These are phyloP conservation scores for Monochamus alternatus DNA, from an alignment of 2,888 invertebrate species.

Conservation along the genomic window DNA sequence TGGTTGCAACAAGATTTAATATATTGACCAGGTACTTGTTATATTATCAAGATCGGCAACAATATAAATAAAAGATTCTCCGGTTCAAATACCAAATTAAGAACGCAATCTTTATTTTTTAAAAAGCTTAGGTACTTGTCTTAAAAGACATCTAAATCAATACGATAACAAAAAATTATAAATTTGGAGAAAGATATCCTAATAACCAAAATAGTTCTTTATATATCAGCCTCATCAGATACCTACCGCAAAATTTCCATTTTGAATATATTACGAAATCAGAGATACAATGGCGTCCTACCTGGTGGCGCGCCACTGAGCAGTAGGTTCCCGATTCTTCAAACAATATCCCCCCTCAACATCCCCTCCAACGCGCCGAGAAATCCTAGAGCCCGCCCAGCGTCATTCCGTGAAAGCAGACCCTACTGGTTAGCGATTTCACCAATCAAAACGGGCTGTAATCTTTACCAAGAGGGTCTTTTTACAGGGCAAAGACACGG, in stretches of 20 bases:
- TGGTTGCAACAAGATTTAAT: too few relatives aligned
- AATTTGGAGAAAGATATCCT: neutral
- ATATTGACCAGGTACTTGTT: too few relatives aligned
- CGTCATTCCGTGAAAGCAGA: slow-evolving; percentile 42
- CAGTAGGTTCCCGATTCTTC: slow-evolving; percentile 38
- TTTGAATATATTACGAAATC: slow-evolving; percentile 43
- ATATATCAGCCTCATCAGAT: neutral
- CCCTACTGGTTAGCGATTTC: slow-evolving; percentile 58
- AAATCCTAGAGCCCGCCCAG: slow-evolving; percentile 45
- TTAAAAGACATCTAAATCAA: too few relatives aligned
- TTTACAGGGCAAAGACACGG: slow-evolving; percentile 61
- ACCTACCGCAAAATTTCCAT: slow-evolving; percentile 31
- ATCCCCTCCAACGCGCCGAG: slow-evolving; percentile 44
- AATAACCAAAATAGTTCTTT: neutral
- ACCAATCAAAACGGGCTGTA: slow-evolving; percentile 58
- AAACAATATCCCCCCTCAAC: slow-evolving; percentile 47
- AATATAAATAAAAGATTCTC: too few relatives aligned
- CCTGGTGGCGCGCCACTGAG: slow-evolving; percentile 55
- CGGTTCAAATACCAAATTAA: too few relatives aligned
- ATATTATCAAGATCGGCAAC: too few relatives aligned
- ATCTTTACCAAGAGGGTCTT: slow-evolving; percentile 59
- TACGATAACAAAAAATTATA: too few relatives aligned
- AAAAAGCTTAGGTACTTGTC: too few relatives aligned
- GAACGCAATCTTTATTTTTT: too few relatives aligned
- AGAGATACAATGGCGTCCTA: slow-evolving; percentile 32